Conservation (phyloP, 1,140 invertebrate genomes). For the Delia radicum region DNA sequence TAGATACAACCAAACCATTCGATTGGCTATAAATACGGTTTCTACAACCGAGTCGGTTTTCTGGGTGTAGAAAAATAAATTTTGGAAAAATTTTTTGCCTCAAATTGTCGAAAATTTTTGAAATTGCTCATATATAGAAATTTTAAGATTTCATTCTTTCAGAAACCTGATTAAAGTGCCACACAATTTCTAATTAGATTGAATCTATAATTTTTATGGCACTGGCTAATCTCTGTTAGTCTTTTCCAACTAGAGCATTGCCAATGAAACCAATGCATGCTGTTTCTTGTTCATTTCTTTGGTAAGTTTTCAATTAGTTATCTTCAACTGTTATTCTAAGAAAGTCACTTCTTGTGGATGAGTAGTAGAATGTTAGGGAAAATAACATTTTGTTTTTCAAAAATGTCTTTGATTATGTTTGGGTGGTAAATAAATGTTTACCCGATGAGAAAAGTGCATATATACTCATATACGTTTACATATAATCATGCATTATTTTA, state of each 20-base stretch:
- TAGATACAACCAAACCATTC: too few species aligned
- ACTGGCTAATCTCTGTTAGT: slow-evolving; percentile 39
- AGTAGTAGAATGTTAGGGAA: background rate
- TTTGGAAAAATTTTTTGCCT: too few species aligned
- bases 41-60: too few species aligned
- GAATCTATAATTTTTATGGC: slow-evolving; percentile 56
- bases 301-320: background rate
- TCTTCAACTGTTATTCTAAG: background rate
- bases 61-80: too few species aligned
- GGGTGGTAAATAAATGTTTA: background rate
- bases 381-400: background rate
- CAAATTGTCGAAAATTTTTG: too few species aligned
- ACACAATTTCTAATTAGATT: slow-evolving; percentile 54
- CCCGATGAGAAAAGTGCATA: too few species aligned
- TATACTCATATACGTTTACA: too few species aligned
- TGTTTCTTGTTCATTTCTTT: background rate
- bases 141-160: background rate
- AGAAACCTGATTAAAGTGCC: slow-evolving; percentile 1
- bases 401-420: background rate
- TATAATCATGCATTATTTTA: too few species aligned
- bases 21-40: too few species aligned
- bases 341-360: background rate
- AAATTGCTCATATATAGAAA: too few species aligned
- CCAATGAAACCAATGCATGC: background rate
- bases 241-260: slow-evolving; percentile 21